These are phyloP conservation scores for Nasonia giraulti DNA, from an alignment of 1,140 invertebrate species.

Conservation along the genomic window DNA sequence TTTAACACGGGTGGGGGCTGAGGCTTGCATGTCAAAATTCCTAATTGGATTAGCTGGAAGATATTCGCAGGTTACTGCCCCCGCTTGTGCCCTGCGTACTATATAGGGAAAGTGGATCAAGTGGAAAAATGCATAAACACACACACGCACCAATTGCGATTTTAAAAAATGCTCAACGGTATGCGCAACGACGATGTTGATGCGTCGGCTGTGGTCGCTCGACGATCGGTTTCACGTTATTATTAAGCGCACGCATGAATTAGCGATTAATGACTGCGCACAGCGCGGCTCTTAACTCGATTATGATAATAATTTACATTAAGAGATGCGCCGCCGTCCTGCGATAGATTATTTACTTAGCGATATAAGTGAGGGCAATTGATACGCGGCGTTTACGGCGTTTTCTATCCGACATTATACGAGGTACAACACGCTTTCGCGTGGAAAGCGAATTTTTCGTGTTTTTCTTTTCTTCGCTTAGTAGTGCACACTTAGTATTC, in stretches of 20 bases:
- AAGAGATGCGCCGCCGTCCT: neutral
- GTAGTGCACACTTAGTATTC: neutral
- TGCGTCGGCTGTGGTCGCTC: neutral
- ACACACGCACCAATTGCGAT: too few species aligned
- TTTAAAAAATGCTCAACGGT: too few species aligned
- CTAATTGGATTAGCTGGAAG: too few species aligned
- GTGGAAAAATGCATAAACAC: too few species aligned
- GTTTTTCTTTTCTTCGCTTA: neutral
- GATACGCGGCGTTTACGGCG: neutral
- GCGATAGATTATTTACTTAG: constrained; percentile 25
- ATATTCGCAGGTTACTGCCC: too few species aligned
- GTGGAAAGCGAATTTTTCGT: neutral
- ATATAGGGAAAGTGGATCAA: too few species aligned
- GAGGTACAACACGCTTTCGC: neutral
- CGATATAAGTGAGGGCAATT: neutral
- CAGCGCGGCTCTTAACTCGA: constrained; percentile 25
- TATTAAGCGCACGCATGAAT: constrained; percentile 19
- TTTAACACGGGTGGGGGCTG: too few species aligned
- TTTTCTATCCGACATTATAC: neutral
- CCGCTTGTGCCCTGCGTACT: too few species aligned
- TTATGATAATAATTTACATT: constrained; percentile 39
- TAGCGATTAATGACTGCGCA: constrained; percentile 12
- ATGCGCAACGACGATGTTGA: too few species aligned
- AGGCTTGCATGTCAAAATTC: too few species aligned
- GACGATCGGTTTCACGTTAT: constrained; percentile 33